Percentiles rank a stretch among this genome's conserved stretches.
Evolutionary conservation across 1,140 invertebrate genomes (phyloP).

Genomic region (Penaeus vannamei): DNA sequence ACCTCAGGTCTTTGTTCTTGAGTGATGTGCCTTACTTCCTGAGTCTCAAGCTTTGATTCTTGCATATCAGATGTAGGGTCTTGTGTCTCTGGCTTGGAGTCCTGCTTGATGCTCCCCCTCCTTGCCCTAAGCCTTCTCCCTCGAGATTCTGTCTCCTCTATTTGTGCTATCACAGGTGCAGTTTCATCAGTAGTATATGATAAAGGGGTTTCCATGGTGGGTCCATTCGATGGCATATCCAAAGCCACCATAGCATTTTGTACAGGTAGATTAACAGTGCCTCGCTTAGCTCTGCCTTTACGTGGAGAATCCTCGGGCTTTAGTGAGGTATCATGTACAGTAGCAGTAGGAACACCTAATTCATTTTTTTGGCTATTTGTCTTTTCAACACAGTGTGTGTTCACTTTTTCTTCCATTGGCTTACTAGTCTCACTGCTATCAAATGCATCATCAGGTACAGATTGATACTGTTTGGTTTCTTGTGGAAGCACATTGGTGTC

Average conservation of each 20-base stretch:
- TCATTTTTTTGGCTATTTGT: not conserved
- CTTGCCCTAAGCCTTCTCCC: slow-evolving; percentile 45
- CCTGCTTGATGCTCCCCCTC: slow-evolving; percentile 46
- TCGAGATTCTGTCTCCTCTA: slow-evolving; percentile 50
- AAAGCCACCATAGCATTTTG: not conserved
- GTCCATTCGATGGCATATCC: not conserved
- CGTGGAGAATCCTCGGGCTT: slow-evolving; percentile 13
- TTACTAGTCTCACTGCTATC: not conserved
- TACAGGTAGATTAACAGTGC: not conserved
- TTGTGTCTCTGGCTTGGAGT: slow-evolving; percentile 1
- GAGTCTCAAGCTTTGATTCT: too few species aligned
- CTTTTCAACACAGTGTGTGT: not conserved
- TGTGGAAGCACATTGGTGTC: slow-evolving; percentile 49
- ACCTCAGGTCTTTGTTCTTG: too few species aligned
- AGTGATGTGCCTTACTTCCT: too few species aligned
- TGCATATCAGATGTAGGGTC: too few species aligned
- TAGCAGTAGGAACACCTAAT: not conserved
- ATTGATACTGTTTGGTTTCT: slow-evolving; percentile 51
- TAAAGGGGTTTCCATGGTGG: slow-evolving; percentile 3
- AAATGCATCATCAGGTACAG: slow-evolving; percentile 51
- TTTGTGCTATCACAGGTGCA: slow-evolving; percentile 46
- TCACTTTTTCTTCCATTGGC: not conserved
- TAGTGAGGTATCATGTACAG: not conserved
- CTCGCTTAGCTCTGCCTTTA: slow-evolving; percentile 19
- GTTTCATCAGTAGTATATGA: slow-evolving; percentile 32